Base-by-base conservation (phyloP, 2,888 invertebrate species). In the Eledona agricola region DNA sequence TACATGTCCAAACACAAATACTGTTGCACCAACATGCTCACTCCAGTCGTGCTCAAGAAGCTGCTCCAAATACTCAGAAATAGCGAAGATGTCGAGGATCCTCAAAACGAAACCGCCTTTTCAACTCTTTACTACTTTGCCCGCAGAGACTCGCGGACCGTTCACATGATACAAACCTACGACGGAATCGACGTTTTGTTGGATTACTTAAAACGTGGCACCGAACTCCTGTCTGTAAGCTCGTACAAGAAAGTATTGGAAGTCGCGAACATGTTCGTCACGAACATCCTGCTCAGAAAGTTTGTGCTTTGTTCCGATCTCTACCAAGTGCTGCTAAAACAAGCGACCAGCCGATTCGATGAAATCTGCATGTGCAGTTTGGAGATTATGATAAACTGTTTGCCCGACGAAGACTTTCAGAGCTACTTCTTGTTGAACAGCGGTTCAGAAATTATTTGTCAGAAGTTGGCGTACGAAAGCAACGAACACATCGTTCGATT, bases 11-110 rank as follows among this genome's bases (percentile, higher is more conserved):
- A 59, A 7, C 71, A 73, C 31, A 67, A 62, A 26, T 71, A 69
- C 46, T 72, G 71, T 45, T 72, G 71, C 32, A 65, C 69, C 22
- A 62, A 63, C 37, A 70, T 72, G 66, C 37, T 70, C 9, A 69
- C 66, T 2, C 64, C 68, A 2, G 54, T 56, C 7, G 60, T 72
- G 2, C 49, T 71, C 1, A 58, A 58, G 32, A 63, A 59, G 19
- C 25, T 72, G 5, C 31, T 66, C 1, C 54, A 58, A 9, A 64
- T 70, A 3, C 31, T 70, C 13, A 53, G 60, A 7, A 50, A 63
- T 25, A 58, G 58, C 26, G 49, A 50, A 19, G 63, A 62, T 26
- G 58, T 60, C 12, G 60, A 57, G 19, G 69, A 68, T 58, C 60
- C 66, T 11, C 53, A 60, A 6, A 70, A 70, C 37, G 65, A 68